Base-by-base conservation (phyloP, 2,797 vertebrate genomes). In the Vireo griseus region DNA sequence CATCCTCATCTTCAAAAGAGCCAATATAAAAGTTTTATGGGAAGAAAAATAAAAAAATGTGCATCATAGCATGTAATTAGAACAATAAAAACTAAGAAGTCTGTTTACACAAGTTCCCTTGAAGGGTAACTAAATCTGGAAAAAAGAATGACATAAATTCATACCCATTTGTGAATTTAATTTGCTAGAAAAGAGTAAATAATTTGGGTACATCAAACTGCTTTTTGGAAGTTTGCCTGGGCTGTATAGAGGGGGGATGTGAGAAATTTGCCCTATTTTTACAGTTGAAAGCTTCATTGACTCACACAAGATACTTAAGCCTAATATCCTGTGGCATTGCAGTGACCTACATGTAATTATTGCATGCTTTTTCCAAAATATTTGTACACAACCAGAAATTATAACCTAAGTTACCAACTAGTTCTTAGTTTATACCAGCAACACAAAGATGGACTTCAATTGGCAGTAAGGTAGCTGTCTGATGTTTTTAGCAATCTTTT, bases 191-290 rank as follows among this genome's bases (percentile, higher is more conserved):
- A 73, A 94, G 67, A 93, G 63, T 91, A 91, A 93, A 85, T 86
- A 93, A 88, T 77, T 93, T 86, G 79, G 59, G 65, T 92, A 91
- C 87, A 83, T 89, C 77, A 71, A 84, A 96, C 77, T 82, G 83
- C 47, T 79, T 81, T 93, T 65, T 95, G 95, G 91, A 96, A 96
- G 73, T 91, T 92, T 94, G 90, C 94, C 95, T 89, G 94, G 89
- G 95, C 92, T 97, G 95, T 96, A 95, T 88, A 90, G 97, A 97
- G 95, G 94, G 94, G 82, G 86, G 79, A 97, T 97, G 97, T 95
- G 96, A 98, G 97, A 98, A 97, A 98, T 96, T 96, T 98, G 98
- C 98, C 98, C 98, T 98, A 98, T 98, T 98, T 98, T 97, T 94
- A 97, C 95, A 96, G 88, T 29, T 96, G 94, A 97, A 97, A 97